These are phyloP conservation scores for Berghia stephanieae DNA, from an alignment of 1,140 invertebrate genomes.

Conservation along the genomic window DNA sequence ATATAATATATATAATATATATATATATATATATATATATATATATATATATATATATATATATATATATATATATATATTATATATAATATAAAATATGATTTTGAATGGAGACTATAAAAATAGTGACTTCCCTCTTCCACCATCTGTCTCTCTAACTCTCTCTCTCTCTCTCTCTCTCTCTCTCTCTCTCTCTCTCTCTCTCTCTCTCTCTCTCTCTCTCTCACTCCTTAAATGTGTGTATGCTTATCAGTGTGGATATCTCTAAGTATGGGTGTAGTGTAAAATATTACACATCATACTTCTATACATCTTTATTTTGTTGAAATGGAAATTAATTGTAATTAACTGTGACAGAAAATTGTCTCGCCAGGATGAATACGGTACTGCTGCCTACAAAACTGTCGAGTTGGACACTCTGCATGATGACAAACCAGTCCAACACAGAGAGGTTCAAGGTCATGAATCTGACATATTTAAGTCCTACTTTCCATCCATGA, in stretches of 20 bases:
- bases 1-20: too few relatives aligned
- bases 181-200: neutral
- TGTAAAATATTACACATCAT: too few relatives aligned
- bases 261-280: too few relatives aligned
- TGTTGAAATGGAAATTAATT: too few relatives aligned
- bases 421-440: constrained; percentile 77
- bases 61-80: too few relatives aligned
- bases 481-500: constrained; percentile 49
- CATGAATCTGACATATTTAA: constrained; percentile 65
- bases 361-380: constrained; percentile 72
- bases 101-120: too few relatives aligned
- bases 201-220: constrained; percentile 57
- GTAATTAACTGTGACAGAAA: neutral
- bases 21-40: too few relatives aligned
- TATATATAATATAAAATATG: too few relatives aligned
- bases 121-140: neutral
- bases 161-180: neutral
- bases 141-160: neutral
- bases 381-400: constrained; percentile 82
- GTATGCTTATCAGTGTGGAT: too few relatives aligned
- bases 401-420: constrained; percentile 86
- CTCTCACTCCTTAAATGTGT: neutral
- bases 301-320: too few relatives aligned
- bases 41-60: too few relatives aligned
- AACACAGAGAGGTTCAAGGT: constrained; percentile 85